Conservation (phyloP, 2,113 vertebrate species). For the Sakesphorus luctuosus region DNA sequence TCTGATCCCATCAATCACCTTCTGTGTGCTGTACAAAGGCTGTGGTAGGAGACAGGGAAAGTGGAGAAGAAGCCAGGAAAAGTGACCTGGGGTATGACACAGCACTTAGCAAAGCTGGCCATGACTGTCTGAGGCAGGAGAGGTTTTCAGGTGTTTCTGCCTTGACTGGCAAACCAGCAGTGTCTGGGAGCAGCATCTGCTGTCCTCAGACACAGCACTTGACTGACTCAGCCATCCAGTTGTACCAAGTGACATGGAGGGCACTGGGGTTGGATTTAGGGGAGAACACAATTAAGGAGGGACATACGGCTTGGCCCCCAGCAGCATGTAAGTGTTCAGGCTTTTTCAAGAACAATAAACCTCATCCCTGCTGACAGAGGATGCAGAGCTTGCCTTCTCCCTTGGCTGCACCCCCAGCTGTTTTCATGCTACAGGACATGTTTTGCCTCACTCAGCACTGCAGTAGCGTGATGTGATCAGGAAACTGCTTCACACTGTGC, state of each 20-base stretch:
- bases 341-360: not conserved
- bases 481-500: not conserved
- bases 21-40: rapidly evolving
- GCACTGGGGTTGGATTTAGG: not conserved
- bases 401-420: not conserved
- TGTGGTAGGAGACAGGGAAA: not conserved
- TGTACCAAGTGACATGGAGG: not conserved
- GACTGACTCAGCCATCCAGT: not conserved
- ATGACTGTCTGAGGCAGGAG: not conserved
- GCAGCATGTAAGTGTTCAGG: not conserved
- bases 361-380: not conserved
- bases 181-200: not conserved
- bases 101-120: not conserved
- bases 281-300: not conserved
- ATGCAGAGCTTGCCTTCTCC: not conserved
- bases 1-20: not conserved
- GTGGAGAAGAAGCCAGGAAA: not conserved
- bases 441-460: not conserved
- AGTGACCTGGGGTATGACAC: not conserved
- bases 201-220: rapidly evolving
- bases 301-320: not conserved
- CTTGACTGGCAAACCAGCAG: not conserved
- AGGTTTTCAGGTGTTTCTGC: not conserved
- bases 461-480: not conserved
- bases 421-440: not conserved